These are phyloP conservation scores for Drosophila miranda DNA, from an alignment of 1,140 invertebrate species.

Conservation along the genomic window DNA sequence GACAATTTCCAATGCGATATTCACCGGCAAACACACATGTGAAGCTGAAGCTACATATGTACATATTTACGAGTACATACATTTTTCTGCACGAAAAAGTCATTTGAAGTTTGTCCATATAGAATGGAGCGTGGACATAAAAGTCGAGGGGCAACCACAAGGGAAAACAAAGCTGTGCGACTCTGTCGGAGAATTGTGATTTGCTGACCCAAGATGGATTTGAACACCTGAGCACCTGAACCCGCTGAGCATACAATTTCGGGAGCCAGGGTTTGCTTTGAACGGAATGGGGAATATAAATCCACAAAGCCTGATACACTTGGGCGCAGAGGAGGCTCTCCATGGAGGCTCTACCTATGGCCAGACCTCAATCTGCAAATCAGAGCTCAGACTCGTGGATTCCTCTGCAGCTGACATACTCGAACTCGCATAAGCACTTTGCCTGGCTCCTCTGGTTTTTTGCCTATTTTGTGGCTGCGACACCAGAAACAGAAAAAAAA, in stretches of 20 bases:
- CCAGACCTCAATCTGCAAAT: too few species aligned
- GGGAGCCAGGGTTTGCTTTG: neutral
- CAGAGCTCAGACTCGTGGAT: too few species aligned
- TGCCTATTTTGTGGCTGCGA: neutral
- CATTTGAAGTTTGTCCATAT: conserved; percentile 23
- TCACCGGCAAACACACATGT: too few species aligned
- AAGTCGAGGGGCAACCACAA: neutral
- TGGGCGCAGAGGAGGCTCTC: too few species aligned
- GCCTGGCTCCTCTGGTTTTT: neutral
- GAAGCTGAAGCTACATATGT: conserved; percentile 6
- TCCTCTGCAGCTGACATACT: neutral
- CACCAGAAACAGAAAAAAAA: neutral
- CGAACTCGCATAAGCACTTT: too few species aligned
- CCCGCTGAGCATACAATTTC: neutral
- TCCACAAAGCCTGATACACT: too few species aligned
- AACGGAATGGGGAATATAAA: too few species aligned
- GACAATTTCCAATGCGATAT: conserved; percentile 16
- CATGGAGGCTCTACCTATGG: too few species aligned
- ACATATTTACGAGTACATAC: neutral
- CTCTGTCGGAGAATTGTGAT: conserved; percentile 1
- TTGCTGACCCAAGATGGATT: conserved; percentile 11
- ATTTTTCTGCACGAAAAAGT: conserved; percentile 26
- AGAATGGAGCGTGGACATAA: too few species aligned
- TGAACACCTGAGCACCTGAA: conserved; percentile 13
- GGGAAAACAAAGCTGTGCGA: neutral